Percentiles rank a stretch among this genome's conserved stretches.
Evolutionary conservation across 2,888 invertebrate species (phyloP).

Genomic region (Diaprepes abbreviatus): DNA sequence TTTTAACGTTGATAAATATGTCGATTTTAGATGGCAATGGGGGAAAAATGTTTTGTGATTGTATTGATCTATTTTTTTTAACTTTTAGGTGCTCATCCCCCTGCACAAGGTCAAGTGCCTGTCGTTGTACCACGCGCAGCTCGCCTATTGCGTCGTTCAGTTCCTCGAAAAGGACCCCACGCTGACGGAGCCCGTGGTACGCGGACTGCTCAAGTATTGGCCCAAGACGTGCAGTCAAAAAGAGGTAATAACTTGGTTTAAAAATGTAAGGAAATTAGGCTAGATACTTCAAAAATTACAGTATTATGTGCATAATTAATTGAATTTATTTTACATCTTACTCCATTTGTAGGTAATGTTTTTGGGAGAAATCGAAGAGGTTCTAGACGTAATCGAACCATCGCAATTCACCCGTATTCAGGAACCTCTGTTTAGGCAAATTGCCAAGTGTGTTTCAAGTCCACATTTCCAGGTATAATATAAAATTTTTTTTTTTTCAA

Average conservation of each 20-base stretch:
- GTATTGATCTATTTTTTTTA: not conserved
- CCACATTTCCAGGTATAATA: slow-evolving; percentile 99
- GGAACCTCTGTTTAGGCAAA: slow-evolving; percentile 97
- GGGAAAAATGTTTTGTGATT: too few relatives aligned
- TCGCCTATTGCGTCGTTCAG: slow-evolving; percentile 99
- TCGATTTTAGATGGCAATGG: too few relatives aligned
- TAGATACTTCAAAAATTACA: too few relatives aligned
- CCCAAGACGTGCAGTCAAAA: slow-evolving; percentile 99
- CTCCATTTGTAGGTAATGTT: slow-evolving; percentile 83
- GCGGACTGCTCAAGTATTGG: slow-evolving; percentile 96
- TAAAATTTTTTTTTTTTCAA: too few relatives aligned
- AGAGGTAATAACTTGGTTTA: too few relatives aligned
- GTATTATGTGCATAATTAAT: too few relatives aligned
- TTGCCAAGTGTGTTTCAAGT: slow-evolving; percentile 99
- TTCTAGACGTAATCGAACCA: slow-evolving; percentile 99
- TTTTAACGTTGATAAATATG: too few relatives aligned
- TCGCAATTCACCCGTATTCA: slow-evolving; percentile 99
- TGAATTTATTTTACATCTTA: too few relatives aligned
- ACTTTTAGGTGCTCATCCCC: slow-evolving; percentile 63
- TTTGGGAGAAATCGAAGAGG: slow-evolving; percentile 98
- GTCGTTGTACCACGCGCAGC: slow-evolving; percentile 96
- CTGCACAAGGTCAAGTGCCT: slow-evolving; percentile 78
- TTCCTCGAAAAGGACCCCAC: slow-evolving; percentile 95
- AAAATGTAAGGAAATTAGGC: too few relatives aligned
- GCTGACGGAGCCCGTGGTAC: slow-evolving; percentile 94